Percentiles rank a stretch among this genome's conserved stretches.
Conservation (phyloP, 2,888 invertebrate genomes). For the Hirtodrosophila histrioides region DNA sequence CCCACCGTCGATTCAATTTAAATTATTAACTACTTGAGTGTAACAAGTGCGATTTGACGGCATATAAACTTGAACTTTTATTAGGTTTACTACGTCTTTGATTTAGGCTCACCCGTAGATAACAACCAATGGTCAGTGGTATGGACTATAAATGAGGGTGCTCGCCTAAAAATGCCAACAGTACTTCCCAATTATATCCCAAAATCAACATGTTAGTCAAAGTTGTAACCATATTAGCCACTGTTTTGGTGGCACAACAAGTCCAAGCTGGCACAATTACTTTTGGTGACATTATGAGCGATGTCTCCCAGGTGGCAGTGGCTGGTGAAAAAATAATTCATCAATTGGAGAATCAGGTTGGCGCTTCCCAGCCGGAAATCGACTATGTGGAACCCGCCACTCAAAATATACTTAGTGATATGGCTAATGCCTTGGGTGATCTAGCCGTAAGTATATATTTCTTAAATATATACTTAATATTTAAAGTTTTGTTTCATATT, state of each 20-base stretch:
- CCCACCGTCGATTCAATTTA: constrained; percentile 7
- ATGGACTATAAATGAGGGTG: constrained; percentile 47
- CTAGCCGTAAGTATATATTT: constrained; percentile 43
- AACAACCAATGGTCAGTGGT: constrained; percentile 3
- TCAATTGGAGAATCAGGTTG: constrained; percentile 26
- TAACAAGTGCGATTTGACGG: neutral
- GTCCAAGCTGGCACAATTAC: constrained; percentile 31
- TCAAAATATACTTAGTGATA: constrained; percentile 24
- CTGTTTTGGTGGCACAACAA: constrained; percentile 34
- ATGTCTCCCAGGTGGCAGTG: constrained; percentile 44
- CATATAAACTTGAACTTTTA: neutral
- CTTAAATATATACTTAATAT: neutral
- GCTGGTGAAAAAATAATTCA: constrained; percentile 42
- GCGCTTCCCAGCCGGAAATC: neutral
- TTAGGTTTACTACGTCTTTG: constrained; percentile 16
- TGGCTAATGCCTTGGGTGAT: constrained; percentile 38
- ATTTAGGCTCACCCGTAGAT: constrained; percentile 10
- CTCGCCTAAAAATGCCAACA: constrained; percentile 11
- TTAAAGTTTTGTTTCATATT: neutral
- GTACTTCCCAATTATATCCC: constrained; percentile 15
- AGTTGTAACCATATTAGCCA: constrained; percentile 35
- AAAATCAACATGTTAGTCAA: constrained; percentile 47
- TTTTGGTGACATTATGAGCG: constrained; percentile 39
- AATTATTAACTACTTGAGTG: constrained; percentile 21
- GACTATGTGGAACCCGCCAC: neutral